Conservation (phyloP, 2,888 invertebrate species). For the Dasysyrphus albostriatus region DNA sequence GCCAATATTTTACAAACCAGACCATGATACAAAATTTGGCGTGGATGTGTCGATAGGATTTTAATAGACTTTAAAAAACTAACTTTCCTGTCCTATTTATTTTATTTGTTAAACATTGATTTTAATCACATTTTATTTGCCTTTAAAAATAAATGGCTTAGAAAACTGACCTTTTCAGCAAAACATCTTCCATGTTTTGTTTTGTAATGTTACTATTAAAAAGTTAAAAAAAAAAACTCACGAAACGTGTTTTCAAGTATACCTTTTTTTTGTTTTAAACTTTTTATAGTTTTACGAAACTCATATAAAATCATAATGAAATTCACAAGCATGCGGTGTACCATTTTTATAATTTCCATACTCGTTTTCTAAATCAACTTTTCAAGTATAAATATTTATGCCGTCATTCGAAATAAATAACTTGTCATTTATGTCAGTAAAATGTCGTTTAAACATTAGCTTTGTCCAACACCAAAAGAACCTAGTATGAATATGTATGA, state of each 20-base stretch:
- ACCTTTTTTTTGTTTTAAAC: background rate
- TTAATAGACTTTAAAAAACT: too few relatives aligned
- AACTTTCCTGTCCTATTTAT: too few relatives aligned
- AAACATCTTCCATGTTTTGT: constrained; percentile 2
- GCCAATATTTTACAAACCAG: too few relatives aligned
- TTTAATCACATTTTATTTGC: too few relatives aligned
- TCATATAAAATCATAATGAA: constrained; percentile 7
- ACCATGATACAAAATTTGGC: too few relatives aligned
- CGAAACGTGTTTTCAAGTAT: background rate
- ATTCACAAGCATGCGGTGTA: background rate
- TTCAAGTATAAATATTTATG: background rate
- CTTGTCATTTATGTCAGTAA: constrained; percentile 46
- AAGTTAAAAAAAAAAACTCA: background rate
- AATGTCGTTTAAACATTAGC: background rate
- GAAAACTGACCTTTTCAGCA: background rate
- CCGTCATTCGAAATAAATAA: constrained; percentile 54
- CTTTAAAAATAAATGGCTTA: too few relatives aligned
- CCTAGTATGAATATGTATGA: constrained; percentile 21
- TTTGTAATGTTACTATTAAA: constrained; percentile 9
- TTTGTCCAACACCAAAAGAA: background rate
- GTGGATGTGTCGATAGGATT: too few relatives aligned
- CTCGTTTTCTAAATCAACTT: background rate
- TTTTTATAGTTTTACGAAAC: constrained; percentile 13
- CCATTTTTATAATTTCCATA: constrained; percentile 20
- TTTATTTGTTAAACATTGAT: too few relatives aligned